These are phyloP conservation scores for Metopolophium dirhodum DNA, from an alignment of 1,140 invertebrate species.

Conservation along the genomic window DNA sequence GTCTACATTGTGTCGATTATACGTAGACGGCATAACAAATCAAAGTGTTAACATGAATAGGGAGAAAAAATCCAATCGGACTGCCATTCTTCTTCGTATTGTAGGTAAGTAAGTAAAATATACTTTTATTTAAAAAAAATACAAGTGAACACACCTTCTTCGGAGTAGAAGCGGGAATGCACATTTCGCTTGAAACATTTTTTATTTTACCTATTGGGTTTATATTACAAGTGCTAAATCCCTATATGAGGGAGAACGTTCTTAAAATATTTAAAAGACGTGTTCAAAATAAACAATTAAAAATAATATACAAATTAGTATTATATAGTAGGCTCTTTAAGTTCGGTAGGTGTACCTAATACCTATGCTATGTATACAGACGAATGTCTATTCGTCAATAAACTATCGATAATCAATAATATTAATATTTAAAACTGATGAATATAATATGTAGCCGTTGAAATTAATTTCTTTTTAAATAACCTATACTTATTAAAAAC, in stretches of 20 bases:
- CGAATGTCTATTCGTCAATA: too few relatives aligned
- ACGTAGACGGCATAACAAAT: constrained; percentile 22
- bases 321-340: neutral
- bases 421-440: neutral
- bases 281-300: neutral
- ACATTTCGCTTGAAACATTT: neutral
- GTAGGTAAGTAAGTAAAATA: neutral
- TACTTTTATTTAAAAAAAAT: neutral
- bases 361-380: too few relatives aligned
- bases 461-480: neutral
- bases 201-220: neutral
- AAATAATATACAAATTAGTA: neutral
- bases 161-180: neutral
- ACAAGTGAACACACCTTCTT: neutral
- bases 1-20: constrained; percentile 24
- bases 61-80: neutral
- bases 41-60: neutral
- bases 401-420: too few relatives aligned
- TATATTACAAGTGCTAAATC: neutral
- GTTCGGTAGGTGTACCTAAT: neutral
- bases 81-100: neutral
- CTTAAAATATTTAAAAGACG: too few relatives aligned
- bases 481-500: neutral
- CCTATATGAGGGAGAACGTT: neutral
- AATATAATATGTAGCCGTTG: neutral